Base-by-base conservation (phyloP, 1,140 invertebrate species). In the Ostrea denselamellosa region DNA sequence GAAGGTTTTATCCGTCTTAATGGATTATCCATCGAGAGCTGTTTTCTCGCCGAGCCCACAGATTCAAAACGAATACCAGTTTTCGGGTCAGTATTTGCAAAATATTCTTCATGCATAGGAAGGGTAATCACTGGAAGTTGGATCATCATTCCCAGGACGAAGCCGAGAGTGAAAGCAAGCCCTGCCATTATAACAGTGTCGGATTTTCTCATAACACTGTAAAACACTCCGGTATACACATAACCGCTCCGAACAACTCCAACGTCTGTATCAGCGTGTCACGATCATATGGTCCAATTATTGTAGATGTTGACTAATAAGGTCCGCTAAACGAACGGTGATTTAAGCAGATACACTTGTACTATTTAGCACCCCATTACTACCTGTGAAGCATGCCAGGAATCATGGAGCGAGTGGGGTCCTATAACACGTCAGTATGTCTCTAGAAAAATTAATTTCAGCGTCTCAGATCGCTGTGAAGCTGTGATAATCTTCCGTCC, bases 81-180 rank as follows among this genome's bases (percentile, higher is more conserved):
- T 51, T 85, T 85, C n/a, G 51, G 25, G 22, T 58, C 14, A 62
- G 62, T 85, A 25, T 87, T 71, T 65, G 14, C 44, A 68, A 62
- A 83, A 12, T 82, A 4, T 22, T 77, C 81, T 83, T 85, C 56
- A 54, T 71, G 86, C 83, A 89, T 85, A 34, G 90, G 91, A 83
- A 88, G 90, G 7, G 90, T 84, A 28, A 90, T 92, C 54, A 86
- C 91, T 2, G 93, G 93, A 28, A 94, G 89, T 85, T 94, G 94
- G 25, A 94, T 83, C 7, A 94, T 85, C 53, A 94, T 90, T 34
- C 94, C 94, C 44, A 93, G 89, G 34, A 94, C 89, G 34, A 94
- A 87, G 10, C 93, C 94, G 10, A 93, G 85, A 19, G 91, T 92
- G 87, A 94, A 94, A 62, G 91, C 92, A 51, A 94, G 90, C 54